Percentiles rank a stretch among this genome's conserved stretches.
phyloP scores from a whole-genome alignment of 2,113 vertebrate species.

The Mesoclemmys tuberculata region DNA sequence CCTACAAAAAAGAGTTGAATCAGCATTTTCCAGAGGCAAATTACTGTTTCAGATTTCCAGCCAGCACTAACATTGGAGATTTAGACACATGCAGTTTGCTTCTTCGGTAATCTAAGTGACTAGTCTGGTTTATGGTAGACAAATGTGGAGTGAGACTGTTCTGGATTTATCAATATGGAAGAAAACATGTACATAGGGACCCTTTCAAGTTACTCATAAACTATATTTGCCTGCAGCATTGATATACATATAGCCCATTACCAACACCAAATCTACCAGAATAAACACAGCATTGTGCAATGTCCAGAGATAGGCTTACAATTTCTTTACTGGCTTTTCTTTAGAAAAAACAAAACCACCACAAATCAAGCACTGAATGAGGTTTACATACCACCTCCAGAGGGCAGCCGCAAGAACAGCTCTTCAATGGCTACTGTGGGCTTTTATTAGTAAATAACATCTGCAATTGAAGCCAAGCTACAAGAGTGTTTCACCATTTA shows the following conservation, averaged over 20 bases:
- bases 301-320: not conserved
- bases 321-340: not conserved
- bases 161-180: too few relatives aligned
- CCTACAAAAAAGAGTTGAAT: too few relatives aligned
- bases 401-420: not conserved
- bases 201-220: not conserved
- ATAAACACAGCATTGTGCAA: not conserved
- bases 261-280: not conserved
- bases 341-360: not conserved
- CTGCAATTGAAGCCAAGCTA: not conserved
- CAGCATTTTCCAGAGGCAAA: too few relatives aligned
- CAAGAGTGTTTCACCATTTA: not conserved
- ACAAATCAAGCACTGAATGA: not conserved
- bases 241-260: too few relatives aligned
- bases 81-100: too few relatives aligned
- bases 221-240: not conserved
- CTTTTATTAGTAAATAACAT: not conserved
- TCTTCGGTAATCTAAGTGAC: too few relatives aligned
- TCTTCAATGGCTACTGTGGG: not conserved
- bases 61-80: too few relatives aligned
- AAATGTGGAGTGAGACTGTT: too few relatives aligned
- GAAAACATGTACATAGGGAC: too few relatives aligned
- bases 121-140: too few relatives aligned
- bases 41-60: too few relatives aligned
- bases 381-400: not conserved